phyloP scores from a whole-genome alignment of 37 sponge, comb jelly and placozoan genomes.

The Agelas oroides region DNA sequence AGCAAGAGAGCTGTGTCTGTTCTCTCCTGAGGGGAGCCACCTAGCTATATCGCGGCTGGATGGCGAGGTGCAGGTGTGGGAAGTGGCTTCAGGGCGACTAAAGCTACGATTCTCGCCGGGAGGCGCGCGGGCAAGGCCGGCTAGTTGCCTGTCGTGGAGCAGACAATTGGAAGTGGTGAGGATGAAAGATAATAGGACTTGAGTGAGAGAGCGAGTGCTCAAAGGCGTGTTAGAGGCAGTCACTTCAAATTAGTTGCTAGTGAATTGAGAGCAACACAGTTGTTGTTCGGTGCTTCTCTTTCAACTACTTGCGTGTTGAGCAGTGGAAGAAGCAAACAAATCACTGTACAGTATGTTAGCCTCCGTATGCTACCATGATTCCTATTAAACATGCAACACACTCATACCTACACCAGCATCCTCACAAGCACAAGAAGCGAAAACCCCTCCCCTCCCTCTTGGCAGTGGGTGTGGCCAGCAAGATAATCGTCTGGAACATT shows the following conservation, averaged over 20 bases:
- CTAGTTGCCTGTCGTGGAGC: slow-evolving; percentile 16
- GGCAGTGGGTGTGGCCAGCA: slow-evolving; percentile 17
- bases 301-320: too few relatives aligned
- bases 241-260: too few relatives aligned
- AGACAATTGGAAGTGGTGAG: not conserved
- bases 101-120: slow-evolving; percentile 6
- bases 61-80: slow-evolving; percentile 48
- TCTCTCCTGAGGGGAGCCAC: not conserved
- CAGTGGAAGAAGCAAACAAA: too few relatives aligned
- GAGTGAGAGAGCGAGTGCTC: not conserved
- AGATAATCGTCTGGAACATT: slow-evolving; percentile 39
- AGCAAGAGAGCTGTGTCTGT: not conserved
- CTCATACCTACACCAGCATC: too few relatives aligned
- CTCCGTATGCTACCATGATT: too few relatives aligned
- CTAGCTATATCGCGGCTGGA: slow-evolving; percentile 15
- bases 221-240: too few relatives aligned
- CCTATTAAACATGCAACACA: too few relatives aligned
- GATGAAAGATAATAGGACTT: too few relatives aligned
- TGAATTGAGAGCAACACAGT: too few relatives aligned
- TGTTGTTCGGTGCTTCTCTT: too few relatives aligned
- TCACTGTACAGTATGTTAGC: too few relatives aligned
- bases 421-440: not conserved
- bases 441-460: not conserved
- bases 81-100: not conserved
- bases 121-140: not conserved